Conservation (phyloP, 1,140 invertebrate species). For the Drosophila nigromelanica region DNA sequence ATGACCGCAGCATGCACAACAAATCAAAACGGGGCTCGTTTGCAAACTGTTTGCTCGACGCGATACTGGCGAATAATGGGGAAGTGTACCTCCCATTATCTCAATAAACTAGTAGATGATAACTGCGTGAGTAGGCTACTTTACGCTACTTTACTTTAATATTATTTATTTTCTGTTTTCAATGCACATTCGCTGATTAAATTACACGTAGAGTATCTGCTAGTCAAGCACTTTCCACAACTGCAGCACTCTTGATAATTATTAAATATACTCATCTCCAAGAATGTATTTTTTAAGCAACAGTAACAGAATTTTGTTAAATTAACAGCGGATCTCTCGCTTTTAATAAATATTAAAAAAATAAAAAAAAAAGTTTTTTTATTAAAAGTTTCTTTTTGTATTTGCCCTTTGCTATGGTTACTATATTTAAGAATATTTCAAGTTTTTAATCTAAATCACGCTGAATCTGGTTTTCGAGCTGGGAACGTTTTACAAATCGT, state of each 20-base stretch:
- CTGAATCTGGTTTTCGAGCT: too few relatives aligned
- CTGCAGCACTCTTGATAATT: too few relatives aligned
- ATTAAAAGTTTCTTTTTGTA: too few relatives aligned
- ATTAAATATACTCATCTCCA: not conserved
- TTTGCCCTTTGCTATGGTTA: too few relatives aligned
- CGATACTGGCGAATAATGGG: not conserved
- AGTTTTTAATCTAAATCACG: not conserved
- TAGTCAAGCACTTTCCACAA: not conserved
- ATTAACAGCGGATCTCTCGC: not conserved
- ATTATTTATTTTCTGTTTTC: too few relatives aligned
- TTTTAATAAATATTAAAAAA: too few relatives aligned
- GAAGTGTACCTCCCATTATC: slow-evolving; percentile 7
- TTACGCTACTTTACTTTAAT: too few relatives aligned
- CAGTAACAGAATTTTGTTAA: not conserved
- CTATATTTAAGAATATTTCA: too few relatives aligned
- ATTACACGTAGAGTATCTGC: not conserved
- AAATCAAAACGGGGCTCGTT: slow-evolving; percentile 8
- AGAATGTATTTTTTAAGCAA: not conserved
- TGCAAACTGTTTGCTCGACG: slow-evolving; percentile 38
- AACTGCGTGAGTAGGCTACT: not conserved
- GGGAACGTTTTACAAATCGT: not conserved
- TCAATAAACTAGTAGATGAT: not conserved
- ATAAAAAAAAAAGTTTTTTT: too few relatives aligned
- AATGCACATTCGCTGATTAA: not conserved
- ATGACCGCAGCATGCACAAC: slow-evolving; percentile 30